These are phyloP conservation scores for Celastrina argiolus DNA, from an alignment of 2,888 invertebrate genomes.

Conservation along the genomic window DNA sequence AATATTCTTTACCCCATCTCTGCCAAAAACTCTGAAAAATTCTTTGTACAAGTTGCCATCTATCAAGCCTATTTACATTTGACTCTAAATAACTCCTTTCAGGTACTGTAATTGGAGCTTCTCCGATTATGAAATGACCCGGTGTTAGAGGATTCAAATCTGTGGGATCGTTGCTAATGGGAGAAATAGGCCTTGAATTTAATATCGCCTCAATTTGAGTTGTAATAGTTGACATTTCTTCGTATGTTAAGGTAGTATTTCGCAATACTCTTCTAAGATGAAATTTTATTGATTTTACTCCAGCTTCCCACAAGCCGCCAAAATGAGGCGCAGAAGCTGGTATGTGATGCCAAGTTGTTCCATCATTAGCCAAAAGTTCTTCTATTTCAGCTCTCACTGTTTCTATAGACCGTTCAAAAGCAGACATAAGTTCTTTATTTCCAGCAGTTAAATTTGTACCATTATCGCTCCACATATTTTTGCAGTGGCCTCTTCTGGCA, in stretches of 20 bases:
- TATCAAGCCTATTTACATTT: constrained; percentile 23
- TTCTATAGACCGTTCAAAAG: no score
- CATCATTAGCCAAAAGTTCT: not conserved
- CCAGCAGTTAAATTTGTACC: constrained; percentile 18
- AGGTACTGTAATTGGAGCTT: constrained; percentile 18
- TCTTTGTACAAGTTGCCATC: constrained; percentile 29
- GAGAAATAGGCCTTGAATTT: constrained; percentile 29
- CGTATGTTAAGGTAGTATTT: constrained; percentile 28
- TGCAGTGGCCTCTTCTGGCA: constrained; percentile 6
- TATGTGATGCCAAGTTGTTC: not conserved
- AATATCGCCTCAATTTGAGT: constrained; percentile 32
- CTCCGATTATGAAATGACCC: constrained; percentile 27
- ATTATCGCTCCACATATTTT: constrained; percentile 22
- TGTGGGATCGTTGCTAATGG: constrained; percentile 18
- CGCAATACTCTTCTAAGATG: constrained; percentile 22
- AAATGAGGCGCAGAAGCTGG: not conserved
- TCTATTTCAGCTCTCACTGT: no score
- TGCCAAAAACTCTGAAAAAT: constrained; percentile 26
- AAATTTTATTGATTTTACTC: not conserved
- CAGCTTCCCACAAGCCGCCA: not conserved
- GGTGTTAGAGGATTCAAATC: constrained; percentile 25
- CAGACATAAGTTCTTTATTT: constrained; percentile 13
- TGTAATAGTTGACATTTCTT: constrained; percentile 30
- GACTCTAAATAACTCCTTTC: constrained; percentile 7
- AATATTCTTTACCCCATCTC: constrained; percentile 28